Evolutionary conservation across 2,797 vertebrate species (phyloP), one percentile per base, ranked within the genome.

Genomic region (Pampus argenteus): DNA sequence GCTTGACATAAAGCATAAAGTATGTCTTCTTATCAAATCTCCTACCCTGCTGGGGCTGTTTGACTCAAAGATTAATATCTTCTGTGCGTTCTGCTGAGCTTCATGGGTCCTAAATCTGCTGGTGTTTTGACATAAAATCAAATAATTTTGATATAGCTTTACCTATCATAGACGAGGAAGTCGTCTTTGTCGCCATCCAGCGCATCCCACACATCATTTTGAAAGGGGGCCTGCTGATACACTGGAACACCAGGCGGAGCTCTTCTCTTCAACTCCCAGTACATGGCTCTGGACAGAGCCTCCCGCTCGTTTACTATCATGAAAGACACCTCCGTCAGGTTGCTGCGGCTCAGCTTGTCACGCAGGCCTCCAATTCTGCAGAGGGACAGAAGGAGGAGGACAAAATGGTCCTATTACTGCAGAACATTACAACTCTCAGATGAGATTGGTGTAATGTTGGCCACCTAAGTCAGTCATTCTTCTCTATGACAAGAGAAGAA

Each of bases 251-350:
- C 94, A 0, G 81, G 15, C 0, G 97, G 94, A 0, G 93, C 92
- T 10, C 85, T 92, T 49, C 88, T 93, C 88, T 83, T 84, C 89
- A 98, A 93, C 86, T 95, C 93, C 87, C 93, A 90, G 9, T 94
- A 94, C 95, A 96, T 95, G 49, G 90, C 92, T 1, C 94, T 93
- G 86, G 97, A 97, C 1, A 60, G 47, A 0, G 92, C 84, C 0
- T 93, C 93, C 25, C 86, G 94, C 86, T 97, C 95, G 1, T 97
- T 98, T 7, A 98, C 57, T 0, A 98, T 94, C 81, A 98, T 71
- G 79, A 93, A 96, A 40, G 82, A 93, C 61, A 96, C 86, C 0
- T 86, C 60, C 0, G 86, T 92, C 51, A 91, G 45, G 68, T 95
- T 95, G 67, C 89, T 93, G 71, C 18, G 87, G 18, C 48, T 70